Conservation (phyloP, 2,888 invertebrate species). For the Trichopoda pennipes region DNA sequence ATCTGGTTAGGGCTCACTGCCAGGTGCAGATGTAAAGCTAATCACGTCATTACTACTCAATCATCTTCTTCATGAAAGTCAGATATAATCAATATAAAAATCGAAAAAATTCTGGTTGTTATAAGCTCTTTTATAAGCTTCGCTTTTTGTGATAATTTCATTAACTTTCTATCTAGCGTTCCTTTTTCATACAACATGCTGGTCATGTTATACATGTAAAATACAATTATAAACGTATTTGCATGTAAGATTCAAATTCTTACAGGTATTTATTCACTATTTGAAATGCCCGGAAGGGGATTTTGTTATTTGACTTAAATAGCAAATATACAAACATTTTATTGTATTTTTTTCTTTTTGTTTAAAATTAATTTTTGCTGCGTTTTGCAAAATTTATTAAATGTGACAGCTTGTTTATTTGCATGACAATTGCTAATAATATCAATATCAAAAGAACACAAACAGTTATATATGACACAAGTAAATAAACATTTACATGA, state of each 20-base stretch:
- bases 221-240: neutral
- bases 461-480: neutral
- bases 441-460: slow-evolving; percentile 57
- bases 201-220: neutral
- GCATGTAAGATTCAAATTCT: slow-evolving; percentile 10
- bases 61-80: no score
- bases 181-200: no score
- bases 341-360: neutral
- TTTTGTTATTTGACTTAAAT: slow-evolving; percentile 55
- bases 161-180: no score
- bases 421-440: slow-evolving; percentile 56
- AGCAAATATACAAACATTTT: slow-evolving; percentile 28
- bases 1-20: no score
- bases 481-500: neutral
- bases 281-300: slow-evolving; percentile 45
- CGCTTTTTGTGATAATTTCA: no score
- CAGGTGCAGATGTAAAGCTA: no score
- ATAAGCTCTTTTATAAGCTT: no score
- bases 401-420: slow-evolving; percentile 58
- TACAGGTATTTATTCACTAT: slow-evolving; percentile 22
- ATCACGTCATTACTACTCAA: no score
- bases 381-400: slow-evolving; percentile 39
- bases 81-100: no score
- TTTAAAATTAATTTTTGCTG: neutral
- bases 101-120: no score